Evolutionary conservation across 2,797 vertebrate species (phyloP), one percentile per base, ranked within the genome.

Genomic region (Malurus leucopterus): DNA sequence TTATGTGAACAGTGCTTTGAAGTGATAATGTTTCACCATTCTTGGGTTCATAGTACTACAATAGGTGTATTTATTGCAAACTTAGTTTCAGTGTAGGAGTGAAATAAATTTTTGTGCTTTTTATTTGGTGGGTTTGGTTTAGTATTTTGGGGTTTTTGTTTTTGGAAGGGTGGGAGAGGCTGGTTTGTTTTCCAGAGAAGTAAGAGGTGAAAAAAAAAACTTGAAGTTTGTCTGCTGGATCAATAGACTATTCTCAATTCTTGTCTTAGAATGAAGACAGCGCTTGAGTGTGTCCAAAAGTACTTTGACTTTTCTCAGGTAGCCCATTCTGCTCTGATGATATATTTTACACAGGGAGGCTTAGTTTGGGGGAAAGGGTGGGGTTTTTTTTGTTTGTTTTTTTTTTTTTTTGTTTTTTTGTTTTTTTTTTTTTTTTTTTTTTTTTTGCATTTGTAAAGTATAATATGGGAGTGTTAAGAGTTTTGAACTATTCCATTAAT

Each of bases 161-260:
- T 6, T 32, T 29, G 0, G 19, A 11, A 8, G 7, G 3, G 1
- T 1, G 1, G 12, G 2, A 2, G 3, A 3, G 6, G 6, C 12
- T 18, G 6, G 0, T 17, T 24, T 20, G 8, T 53, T 50, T n/a
- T 14, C 2, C 1, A 36, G 14, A 30, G 14, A 58, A 69, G 2
- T 22, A 18, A 46, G 21, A 17, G 11, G 9, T 74, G 7, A 29
- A 32, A 49, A 61, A 61, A 34, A 70, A 82, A 72, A 3, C 22
- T 9, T 64, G 17, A 12, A 22, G 11, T 50, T 57, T 47, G 29
- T 61, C 27, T 50, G 16, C 44, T 77, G 29, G 22, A 50, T 10
- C 21, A 4, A 22, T 90, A 53, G 13, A 34, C 11, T 67, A 1
- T 9, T 47, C 11, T 65, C 5, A 68, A 0, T 55, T 76, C 6